Evolutionary conservation across 2,888 invertebrate species (phyloP).

Genomic region (Cheilosia scutellata): DNA sequence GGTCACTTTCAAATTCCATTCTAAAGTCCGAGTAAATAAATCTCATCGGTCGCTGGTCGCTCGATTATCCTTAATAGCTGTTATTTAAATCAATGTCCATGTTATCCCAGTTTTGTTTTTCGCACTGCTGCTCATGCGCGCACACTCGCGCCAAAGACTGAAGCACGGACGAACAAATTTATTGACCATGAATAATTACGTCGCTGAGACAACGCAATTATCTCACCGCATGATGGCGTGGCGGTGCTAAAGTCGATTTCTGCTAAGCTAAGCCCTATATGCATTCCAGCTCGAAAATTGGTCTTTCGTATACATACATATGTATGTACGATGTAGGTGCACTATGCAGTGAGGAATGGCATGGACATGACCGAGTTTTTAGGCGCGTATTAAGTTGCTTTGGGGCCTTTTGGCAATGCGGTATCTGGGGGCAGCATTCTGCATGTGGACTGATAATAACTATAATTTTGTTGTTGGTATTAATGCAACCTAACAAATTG

Average conservation of each 20-base stretch:
- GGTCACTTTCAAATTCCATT: slow-evolving; percentile 65
- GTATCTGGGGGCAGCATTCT: slow-evolving; percentile 27
- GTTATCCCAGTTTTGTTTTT: slow-evolving; percentile 62
- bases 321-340: slow-evolving; percentile 49
- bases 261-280: slow-evolving; percentile 29
- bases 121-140: not conserved
- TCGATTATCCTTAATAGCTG: slow-evolving; percentile 80
- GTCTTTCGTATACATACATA: slow-evolving; percentile 77
- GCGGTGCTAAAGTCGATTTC: slow-evolving; percentile 17
- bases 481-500: slow-evolving; percentile 77
- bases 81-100: slow-evolving; percentile 82
- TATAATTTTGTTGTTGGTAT: slow-evolving; percentile 69
- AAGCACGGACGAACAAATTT: slow-evolving; percentile 78
- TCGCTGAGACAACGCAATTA: slow-evolving; percentile 81
- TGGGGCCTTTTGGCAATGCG: slow-evolving; percentile 77
- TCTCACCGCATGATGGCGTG: slow-evolving; percentile 77
- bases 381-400: slow-evolving; percentile 79
- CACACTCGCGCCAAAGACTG: slow-evolving; percentile 1
- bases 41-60: slow-evolving; percentile 67
- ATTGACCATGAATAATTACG: slow-evolving; percentile 82
- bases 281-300: slow-evolving; percentile 75
- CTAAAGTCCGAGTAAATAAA: slow-evolving; percentile 58
- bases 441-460: slow-evolving; percentile 44
- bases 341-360: slow-evolving; percentile 48
- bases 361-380: slow-evolving; percentile 77